phyloP scores from a whole-genome alignment of 2,113 vertebrate species.

The Egretta garzetta region DNA sequence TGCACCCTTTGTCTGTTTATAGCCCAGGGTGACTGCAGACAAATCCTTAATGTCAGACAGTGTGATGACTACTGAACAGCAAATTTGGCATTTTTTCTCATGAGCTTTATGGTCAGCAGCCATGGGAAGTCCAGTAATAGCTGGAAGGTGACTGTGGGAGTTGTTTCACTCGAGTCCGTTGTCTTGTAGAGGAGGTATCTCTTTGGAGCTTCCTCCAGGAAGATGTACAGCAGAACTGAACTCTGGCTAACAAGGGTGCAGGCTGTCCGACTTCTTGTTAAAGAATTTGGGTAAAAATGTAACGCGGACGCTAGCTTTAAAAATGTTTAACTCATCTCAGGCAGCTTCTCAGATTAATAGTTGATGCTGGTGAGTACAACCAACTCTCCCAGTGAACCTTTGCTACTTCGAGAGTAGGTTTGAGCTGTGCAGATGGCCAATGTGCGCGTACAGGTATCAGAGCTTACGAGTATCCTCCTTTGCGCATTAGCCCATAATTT shows the following conservation, averaged over 20 bases:
- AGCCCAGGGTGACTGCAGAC: not conserved
- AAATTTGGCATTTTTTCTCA: not conserved
- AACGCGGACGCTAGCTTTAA: not conserved
- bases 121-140: not conserved
- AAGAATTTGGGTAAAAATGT: not conserved
- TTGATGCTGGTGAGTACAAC: not conserved
- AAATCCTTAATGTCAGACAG: not conserved
- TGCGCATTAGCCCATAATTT: not conserved
- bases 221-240: not conserved
- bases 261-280: not conserved
- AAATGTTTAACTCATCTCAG: not conserved
- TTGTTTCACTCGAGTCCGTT: not conserved
- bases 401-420: not conserved
- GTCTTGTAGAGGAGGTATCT: not conserved
- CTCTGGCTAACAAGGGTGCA: rapidly evolving
- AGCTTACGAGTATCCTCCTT: not conserved
- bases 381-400: not conserved
- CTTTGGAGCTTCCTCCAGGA: not conserved
- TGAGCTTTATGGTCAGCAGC: not conserved
- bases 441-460: not conserved
- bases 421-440: not conserved
- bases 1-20: not conserved
- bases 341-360: not conserved
- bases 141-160: not conserved
- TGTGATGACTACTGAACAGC: not conserved